Evolutionary conservation across 2,888 invertebrate genomes (phyloP), one percentile per base, ranked within the genome.

Genomic region (Colletes collaris): DNA sequence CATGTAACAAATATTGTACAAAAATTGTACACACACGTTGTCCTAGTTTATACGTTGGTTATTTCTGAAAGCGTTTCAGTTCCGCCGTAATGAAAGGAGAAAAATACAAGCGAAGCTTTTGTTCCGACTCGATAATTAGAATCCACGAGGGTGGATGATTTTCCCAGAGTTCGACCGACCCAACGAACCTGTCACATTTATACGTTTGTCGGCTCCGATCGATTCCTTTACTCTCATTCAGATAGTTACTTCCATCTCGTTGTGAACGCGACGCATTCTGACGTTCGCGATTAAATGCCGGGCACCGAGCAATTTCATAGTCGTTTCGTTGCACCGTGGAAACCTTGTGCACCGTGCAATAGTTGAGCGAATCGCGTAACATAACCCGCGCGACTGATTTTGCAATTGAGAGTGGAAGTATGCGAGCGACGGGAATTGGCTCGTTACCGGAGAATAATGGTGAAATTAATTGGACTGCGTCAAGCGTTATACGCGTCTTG

Each of bases 321-420:
- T 5, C 53, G 27, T 27, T 27, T 2, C 1, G 27, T 27, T 27
- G 27, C 27, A 27, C 2, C 27, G 60, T 52, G 76, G 37, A 64
- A 74, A 59, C 60, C n/a, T 44, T 19, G 53, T 35, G 16, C 58
- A 63, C 11, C 62, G 62, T 16, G 60, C 58, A 37, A 46, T 19
- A 13, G 46, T 46, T 27, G 67, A 59, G 6, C 66, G 65, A 40
- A 27, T 46, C 63, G 58, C 44, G 79, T 55, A 79, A 78, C 59
- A 58, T 78, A 68, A 78, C 56, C 58, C 68, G 56, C 52, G 55
- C 27, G 79, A 64, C 64, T 69, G 77, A 78, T 78, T 78, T 64
- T 55, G 77, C 77, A 78, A 78, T 78, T 79, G 53, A 19, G 59
- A 59, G 64, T 79, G 79, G 63, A 67, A 53, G 70, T 60, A 27